These are phyloP conservation scores for Dasypogon diadema DNA, from an alignment of 2,888 invertebrate genomes.

Conservation along the genomic window DNA sequence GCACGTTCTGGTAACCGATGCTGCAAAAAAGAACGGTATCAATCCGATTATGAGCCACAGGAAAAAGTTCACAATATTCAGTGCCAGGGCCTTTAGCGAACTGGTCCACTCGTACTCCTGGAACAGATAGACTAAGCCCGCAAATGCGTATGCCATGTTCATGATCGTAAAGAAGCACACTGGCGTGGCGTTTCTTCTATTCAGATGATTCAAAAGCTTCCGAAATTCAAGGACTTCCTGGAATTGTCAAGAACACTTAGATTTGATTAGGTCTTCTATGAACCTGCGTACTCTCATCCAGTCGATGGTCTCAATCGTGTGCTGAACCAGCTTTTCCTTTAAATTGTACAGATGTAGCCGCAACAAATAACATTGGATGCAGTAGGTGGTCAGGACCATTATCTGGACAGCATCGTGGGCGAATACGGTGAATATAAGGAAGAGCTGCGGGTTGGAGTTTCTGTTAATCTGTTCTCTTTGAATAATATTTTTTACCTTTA, in stretches of 20 bases:
- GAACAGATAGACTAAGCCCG: slow-evolving; percentile 78
- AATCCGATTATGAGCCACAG: slow-evolving; percentile 64
- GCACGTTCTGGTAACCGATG: slow-evolving; percentile 80
- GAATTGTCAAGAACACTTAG: slow-evolving; percentile 57
- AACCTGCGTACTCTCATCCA: slow-evolving; percentile 92
- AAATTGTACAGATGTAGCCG: slow-evolving; percentile 81
- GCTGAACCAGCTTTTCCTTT: slow-evolving; percentile 78
- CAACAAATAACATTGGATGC: slow-evolving; percentile 83
- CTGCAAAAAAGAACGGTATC: slow-evolving; percentile 73
- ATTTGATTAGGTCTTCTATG: too few relatives aligned
- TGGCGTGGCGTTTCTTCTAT: slow-evolving; percentile 80
- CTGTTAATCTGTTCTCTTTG: neutral
- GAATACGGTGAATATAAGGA: slow-evolving; percentile 77
- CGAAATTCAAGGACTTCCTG: slow-evolving; percentile 85
- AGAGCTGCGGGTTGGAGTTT: slow-evolving; percentile 68
- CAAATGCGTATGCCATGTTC: slow-evolving; percentile 79
- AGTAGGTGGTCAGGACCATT: slow-evolving; percentile 85
- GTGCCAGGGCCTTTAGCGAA: slow-evolving; percentile 74
- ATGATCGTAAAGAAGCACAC: slow-evolving; percentile 83
- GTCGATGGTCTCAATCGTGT: slow-evolving; percentile 78
- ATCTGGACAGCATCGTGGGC: slow-evolving; percentile 86
- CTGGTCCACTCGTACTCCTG: slow-evolving; percentile 72
- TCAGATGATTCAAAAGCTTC: slow-evolving; percentile 81
- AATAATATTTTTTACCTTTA: slow-evolving; percentile 42
- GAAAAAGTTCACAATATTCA: slow-evolving; percentile 75